These are phyloP conservation scores for Streptopelia turtur DNA, from an alignment of 2,797 vertebrate genomes.

Conservation along the genomic window DNA sequence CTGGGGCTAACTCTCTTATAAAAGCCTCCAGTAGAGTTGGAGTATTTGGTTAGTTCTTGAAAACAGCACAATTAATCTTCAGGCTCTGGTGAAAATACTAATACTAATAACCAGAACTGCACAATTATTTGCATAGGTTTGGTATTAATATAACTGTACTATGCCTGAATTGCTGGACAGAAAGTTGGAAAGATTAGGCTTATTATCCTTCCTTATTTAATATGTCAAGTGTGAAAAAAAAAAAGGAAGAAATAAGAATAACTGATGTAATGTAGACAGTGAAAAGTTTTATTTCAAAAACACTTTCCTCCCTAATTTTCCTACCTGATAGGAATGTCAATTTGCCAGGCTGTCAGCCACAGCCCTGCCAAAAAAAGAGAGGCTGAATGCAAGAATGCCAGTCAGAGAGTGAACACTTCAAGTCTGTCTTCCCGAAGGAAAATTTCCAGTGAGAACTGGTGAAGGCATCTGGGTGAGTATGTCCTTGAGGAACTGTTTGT, in stretches of 20 bases:
- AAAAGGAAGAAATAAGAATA: slow-evolving; percentile 17
- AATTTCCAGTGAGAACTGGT: neutral
- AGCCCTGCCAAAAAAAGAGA: neutral
- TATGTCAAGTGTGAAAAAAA: neutral
- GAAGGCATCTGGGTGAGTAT: neutral
- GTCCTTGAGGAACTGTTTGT: neutral
- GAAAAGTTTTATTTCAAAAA: slow-evolving; percentile 7
- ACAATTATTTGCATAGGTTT: neutral
- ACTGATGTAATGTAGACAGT: neutral
- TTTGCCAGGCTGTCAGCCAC: neutral
- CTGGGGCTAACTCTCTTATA: neutral
- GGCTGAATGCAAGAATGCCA: neutral
- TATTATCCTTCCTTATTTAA: neutral
- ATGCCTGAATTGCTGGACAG: neutral
- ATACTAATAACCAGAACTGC: neutral
- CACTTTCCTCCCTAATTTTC: neutral
- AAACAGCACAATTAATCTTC: slow-evolving; percentile 22
- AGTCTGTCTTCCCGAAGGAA: neutral
- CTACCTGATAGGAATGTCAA: neutral
- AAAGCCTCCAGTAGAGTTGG: neutral
- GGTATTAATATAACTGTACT: neutral
- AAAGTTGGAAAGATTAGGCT: neutral
- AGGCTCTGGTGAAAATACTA: slow-evolving; percentile 22
- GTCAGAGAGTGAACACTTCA: neutral
- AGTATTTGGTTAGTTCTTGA: slow-evolving; percentile 16